These are phyloP conservation scores for Coremacera marginata DNA, from an alignment of 2,888 invertebrate species.

Conservation along the genomic window DNA sequence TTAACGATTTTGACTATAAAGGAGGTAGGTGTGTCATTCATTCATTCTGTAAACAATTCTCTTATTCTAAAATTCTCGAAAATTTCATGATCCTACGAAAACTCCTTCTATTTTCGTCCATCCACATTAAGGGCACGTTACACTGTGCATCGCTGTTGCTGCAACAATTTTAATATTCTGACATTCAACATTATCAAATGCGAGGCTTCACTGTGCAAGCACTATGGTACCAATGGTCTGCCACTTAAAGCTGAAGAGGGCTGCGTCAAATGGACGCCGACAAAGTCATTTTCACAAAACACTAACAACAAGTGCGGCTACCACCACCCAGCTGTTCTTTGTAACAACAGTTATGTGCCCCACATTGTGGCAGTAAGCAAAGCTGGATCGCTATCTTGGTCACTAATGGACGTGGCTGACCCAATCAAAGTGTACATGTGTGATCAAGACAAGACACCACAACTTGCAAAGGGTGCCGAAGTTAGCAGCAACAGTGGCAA, in stretches of 20 bases:
- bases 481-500: not conserved
- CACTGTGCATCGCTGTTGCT: too few species aligned
- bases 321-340: not conserved
- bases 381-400: slow-evolving; percentile 4
- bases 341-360: not conserved
- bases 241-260: not conserved
- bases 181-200: too few species aligned
- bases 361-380: not conserved
- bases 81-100: too few species aligned
- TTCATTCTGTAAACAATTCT: too few species aligned
- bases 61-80: too few species aligned
- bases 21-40: too few species aligned
- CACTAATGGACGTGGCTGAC: slow-evolving; percentile 6
- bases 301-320: not conserved
- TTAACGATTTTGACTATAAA: too few species aligned
- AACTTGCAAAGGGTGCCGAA: not conserved
- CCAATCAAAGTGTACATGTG: not conserved
- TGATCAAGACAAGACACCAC: not conserved
- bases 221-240: not conserved
- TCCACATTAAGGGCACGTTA: too few species aligned
- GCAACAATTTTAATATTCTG: too few species aligned
- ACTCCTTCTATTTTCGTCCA: too few species aligned
- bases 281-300: not conserved
- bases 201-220: not conserved
- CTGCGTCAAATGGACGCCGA: not conserved